Base-by-base conservation (phyloP, 2,113 vertebrate genomes). In the Thinocorus orbignyianus region DNA sequence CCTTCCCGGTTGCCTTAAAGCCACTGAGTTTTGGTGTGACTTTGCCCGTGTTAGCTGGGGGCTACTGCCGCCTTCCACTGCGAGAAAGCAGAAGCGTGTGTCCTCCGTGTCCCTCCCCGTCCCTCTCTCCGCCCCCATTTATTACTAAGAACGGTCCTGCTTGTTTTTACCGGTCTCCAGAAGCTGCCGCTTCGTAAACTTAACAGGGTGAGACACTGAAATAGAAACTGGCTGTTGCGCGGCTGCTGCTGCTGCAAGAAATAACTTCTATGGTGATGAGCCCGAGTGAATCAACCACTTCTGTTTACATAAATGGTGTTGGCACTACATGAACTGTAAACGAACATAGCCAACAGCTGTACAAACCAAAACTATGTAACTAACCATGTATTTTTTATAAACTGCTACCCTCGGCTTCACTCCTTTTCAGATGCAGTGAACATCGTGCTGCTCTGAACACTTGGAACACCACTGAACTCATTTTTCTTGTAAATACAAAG, bases 401-500 rank as follows among this genome's bases (percentile, higher is more conserved):
- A 15, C 35, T 91, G 13, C 52, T 92, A 10, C 44, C 65, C 72
- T 54, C 41, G 11, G 22, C 60, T 94, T 73, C 0, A 0, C 52
- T 92, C 17, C 30, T 74, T 72, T 86, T 77, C 72, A 48, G 69
- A 69, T 65, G 64, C 64, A 26, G 57, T 26, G 78, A 49, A 48
- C 68, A 76, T 61, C 33, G 8, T 33, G 17, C 71, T 88, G 7
- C 35, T 54, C 77, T 24, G 62, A 61, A 11, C 20, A 2, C 61
- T 74, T 61, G 54, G 62, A 88, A 30, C 52, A 68, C 61, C 64
- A 26, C 64, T 70, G 42, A 92, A 91, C 62, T 76, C 5, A 5
- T 81, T 94, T 91, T 81, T 57, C 80, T 76, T n/a, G 64, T 68
- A 81, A 85, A 87, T 81, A 95, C 90, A 87, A 93, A 94, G 65